A percentile compares a stretch with the other conserved stretches of the same genome.
Evolutionary conservation across 2,797 vertebrate genomes (phyloP).

Genomic region (Gila robusta): DNA sequence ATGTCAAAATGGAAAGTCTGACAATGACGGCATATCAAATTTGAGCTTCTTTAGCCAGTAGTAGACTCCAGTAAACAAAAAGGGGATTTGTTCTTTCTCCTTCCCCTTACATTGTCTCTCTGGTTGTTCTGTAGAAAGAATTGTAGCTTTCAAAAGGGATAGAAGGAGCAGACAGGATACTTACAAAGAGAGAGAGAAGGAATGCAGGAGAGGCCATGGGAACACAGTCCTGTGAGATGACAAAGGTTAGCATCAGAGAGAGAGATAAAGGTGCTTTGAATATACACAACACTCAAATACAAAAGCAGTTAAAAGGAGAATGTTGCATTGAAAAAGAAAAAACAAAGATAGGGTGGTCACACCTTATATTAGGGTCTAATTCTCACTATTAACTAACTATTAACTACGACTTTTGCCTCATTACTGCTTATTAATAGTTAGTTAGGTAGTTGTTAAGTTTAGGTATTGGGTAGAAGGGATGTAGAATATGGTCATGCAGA

Average conservation of each 20-base stretch:
- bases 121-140: not conserved
- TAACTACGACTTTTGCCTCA: too few species aligned
- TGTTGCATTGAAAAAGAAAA: not conserved
- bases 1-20: not conserved
- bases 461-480: too few species aligned
- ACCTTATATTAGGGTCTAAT: too few species aligned
- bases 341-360: not conserved
- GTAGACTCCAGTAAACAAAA: not conserved
- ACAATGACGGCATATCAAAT: not conserved
- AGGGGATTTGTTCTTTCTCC: not conserved
- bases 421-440: too few species aligned
- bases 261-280: constrained; percentile 68
- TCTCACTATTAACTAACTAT: too few species aligned
- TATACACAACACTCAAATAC: constrained; percentile 66
- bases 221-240: constrained; percentile 95
- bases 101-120: not conserved
- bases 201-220: constrained; percentile 99
- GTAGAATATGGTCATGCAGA: too few species aligned
- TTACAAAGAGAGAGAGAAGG: constrained; percentile 99
- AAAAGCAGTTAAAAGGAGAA: constrained; percentile 10
- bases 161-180: constrained; percentile 77
- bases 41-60: not conserved
- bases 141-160: not conserved
- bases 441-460: too few species aligned
- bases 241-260: constrained; percentile 68